Evolutionary conservation across 2,797 vertebrate genomes (phyloP), one percentile per base, ranked within the genome.

Genomic region (Spea hammondii): DNA sequence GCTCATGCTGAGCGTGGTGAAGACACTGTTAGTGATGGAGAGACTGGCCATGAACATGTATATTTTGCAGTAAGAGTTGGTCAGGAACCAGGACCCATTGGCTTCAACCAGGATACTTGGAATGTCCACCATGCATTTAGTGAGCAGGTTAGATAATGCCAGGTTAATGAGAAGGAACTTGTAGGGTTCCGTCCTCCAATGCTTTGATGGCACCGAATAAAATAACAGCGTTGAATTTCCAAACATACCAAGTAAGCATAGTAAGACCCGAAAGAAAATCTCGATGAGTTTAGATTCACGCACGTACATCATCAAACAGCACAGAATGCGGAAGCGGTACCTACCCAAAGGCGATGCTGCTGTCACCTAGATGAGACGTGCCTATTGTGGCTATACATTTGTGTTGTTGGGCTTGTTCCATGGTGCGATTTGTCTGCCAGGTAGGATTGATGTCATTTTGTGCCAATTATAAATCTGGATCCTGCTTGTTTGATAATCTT

Each of bases 11-110:
- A 93, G 84, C 44, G 93, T 93, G 0, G 91, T 88, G 83, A 88
- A 89, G 85, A 94, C 91, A 87, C 93, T 93, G 90, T 91, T 93
- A 81, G 91, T 92, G 76, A 92, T 90, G 0, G 93, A 93, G 68
- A 94, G 84, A 70, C 91, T 86, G 0, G 89, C 83, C 0, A 85
- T 88, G n/a, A 92, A 93, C 11, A 65, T 84, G 49, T 91, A 92
- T 6, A 91, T 68, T 0, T 83, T 78, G 2, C 93, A 94, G 78
- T 81, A 94, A 10, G 74, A 79, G 57, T 84, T 79, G 0, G 90
- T 90, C 48, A 91, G 62, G 79, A 93, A 89, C 92, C 92, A 93
- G 0, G 6, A 65, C 0, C 84, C 87, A 0, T 82, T 78, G 0
- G 92, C 87, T 12, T 92, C 87, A 0, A 87, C 84, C 1, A 93